Evolutionary conservation across 2,113 vertebrate species (phyloP), one percentile per base, ranked within the genome.

Genomic region (Dicerorhinus sumatrensis): DNA sequence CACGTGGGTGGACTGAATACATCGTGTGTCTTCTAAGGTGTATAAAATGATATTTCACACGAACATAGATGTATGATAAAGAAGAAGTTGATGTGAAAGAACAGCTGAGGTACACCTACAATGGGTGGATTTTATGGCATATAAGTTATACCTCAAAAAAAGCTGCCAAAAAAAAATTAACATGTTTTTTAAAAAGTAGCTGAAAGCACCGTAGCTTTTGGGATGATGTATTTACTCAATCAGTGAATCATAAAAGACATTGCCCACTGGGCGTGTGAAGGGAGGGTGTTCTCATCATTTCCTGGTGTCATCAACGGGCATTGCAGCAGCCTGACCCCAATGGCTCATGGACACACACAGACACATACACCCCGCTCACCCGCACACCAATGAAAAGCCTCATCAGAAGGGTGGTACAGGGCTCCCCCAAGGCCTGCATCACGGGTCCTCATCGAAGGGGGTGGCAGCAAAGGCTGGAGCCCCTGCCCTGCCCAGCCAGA

Each of bases 371-470:
- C 10, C 12, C 17, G 2, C 51, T 21, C 6, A 7, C 36, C 31
- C 27, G 42, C 14, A 27, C 29, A 11, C 20, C 23, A 21, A 29
- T 12, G 12, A 3, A 84, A 48, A 46, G 31, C 18, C 48, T 79
- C 58, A 4, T 2, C 20, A 14, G 48, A 86, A 84, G 82, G 72
- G 9, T 5, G n/a, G n/a, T 16, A 25, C 5, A 9, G 27, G 62
- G 21, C 6, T 10, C 51, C 58, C 54, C 42, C 4, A 8, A 65
- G 51, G 84, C 23, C 48, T 69, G 29, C 17, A 3, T 27, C 46
- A 5, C 0, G 1, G 0, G 16, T 33, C 20, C 70, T 70, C 13
- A 1, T 70, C 12, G 1, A 56, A 48, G 7, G 3, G 46, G 23
- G 9, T 1, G 17, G 51, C 18, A 56, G 23, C 48, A 91, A 84